Base-by-base conservation (phyloP, 2,113 vertebrate species). In the Phyllostomus discolor region DNA sequence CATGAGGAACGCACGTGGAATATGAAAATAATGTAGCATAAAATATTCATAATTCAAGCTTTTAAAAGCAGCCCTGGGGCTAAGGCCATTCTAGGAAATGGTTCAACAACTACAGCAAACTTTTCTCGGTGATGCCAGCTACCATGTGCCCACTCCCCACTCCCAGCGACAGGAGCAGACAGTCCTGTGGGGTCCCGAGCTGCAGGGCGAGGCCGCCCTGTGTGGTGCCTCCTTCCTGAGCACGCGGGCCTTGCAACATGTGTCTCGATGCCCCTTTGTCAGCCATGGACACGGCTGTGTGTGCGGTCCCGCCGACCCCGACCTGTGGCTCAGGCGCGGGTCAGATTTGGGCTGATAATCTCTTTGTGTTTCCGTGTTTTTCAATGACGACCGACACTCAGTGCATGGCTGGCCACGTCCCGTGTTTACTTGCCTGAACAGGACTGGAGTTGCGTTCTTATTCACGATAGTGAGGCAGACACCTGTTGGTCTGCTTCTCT, bases 1-100 rank as follows among this genome's bases (percentile, higher is more conserved):
- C 64, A 90, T 93, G 93, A 97, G 24, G n/a, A 62, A 92, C 83
- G 89, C 79, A 79, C 59, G 43, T 80, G 7, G 57, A 97, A 95
- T 93, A 93, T 88, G 70, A 97, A 95, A 97, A 97, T 81, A 94
- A 90, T 94, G 76, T 70, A 73, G 72, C 57, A 83, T 87, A 35
- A 97, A 97, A 97, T 76, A 97, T 95, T 93, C 93, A 96, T 97
- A 94, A 95, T 90, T 95, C 66, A 93, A 94, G 83, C 75, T 93
- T 94, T 96, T 70, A 97, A 94, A 95, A 46, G 33, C 76, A 93
- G 91, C 69, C 50, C 93, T 22, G 33, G 46, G 50, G 75, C 82
- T 94, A 75, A 76, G 79, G 22, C 85, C 96, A 96, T 94, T 95
- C 88, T 84, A 97, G 54, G 50, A 85, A 98, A 95, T 95, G 78